Evolutionary conservation across 2,113 vertebrate species (phyloP).

Genomic region (Gnathonemus longibarbis): DNA sequence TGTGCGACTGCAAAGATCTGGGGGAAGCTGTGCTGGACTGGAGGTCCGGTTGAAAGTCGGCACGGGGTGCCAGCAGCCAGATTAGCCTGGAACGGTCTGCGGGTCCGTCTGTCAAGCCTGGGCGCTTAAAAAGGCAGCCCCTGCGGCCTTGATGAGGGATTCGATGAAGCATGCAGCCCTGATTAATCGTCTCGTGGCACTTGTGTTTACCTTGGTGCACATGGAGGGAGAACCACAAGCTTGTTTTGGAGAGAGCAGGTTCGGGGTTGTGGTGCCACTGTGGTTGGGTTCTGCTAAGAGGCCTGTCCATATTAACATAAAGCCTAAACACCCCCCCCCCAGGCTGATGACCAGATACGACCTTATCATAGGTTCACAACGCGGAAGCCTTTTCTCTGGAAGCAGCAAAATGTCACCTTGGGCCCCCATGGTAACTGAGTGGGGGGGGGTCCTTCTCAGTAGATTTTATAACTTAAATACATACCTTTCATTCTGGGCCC

Average conservation of each 20-base stretch:
- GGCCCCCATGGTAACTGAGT: not conserved
- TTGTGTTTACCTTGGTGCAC: conserved; percentile 32
- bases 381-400: not conserved
- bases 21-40: not conserved
- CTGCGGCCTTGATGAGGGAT: not conserved
- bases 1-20: not conserved
- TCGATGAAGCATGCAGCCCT: not conserved
- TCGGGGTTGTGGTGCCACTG: not conserved
- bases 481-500: not conserved
- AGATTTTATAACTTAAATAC: not conserved
- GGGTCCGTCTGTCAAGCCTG: not conserved
- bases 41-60: not conserved
- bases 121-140: not conserved
- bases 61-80: not conserved
- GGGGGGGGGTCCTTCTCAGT: not conserved
- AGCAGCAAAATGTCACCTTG: not conserved
- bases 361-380: not conserved
- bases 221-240: conserved; percentile 17
- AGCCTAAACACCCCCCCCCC: not conserved
- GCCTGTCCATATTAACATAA: not conserved
- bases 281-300: conserved; percentile 1
- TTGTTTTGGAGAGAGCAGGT: conserved; percentile 1
- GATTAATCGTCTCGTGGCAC: conserved; percentile 20
- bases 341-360: not conserved
- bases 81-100: not conserved